Evolutionary conservation across 2,113 vertebrate species (phyloP).

Genomic region (Macquaria australasica): DNA sequence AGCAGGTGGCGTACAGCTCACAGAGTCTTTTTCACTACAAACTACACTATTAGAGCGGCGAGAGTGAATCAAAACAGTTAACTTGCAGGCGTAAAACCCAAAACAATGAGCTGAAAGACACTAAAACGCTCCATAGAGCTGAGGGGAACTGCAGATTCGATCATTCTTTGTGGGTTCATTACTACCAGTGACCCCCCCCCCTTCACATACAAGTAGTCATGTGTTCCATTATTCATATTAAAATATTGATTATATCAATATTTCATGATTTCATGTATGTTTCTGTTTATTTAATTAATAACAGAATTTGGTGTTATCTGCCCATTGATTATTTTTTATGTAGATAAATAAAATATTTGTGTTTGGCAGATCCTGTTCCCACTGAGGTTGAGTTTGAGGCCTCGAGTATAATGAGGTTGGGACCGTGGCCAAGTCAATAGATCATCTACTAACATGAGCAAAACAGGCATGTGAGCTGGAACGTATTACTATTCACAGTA

Average conservation of each 20-base stretch:
- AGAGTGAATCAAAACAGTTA: not conserved
- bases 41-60: not conserved
- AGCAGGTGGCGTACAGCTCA: not conserved
- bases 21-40: not conserved
- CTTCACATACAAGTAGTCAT: not conserved
- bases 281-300: not conserved
- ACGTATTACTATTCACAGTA: constrained; percentile 48
- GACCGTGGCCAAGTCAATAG: constrained; percentile 6
- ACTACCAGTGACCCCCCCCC: not conserved
- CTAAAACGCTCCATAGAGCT: not conserved
- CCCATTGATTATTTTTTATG: not conserved
- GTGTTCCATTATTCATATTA: constrained; percentile 5
- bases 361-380: not conserved
- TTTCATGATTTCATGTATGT: not conserved
- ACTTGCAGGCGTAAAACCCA: not conserved
- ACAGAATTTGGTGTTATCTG: not conserved
- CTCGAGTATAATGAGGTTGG: constrained; percentile 16
- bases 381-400: not conserved
- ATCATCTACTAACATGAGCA: constrained; percentile 39
- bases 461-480: constrained; percentile 38
- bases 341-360: constrained; percentile 9
- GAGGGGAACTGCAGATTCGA: not conserved
- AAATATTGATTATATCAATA: constrained; percentile 1
- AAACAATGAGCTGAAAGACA: constrained; percentile 1
- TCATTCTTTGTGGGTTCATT: not conserved